These are phyloP conservation scores for Turnix velox DNA, from an alignment of 2,113 vertebrate genomes.

Conservation along the genomic window DNA sequence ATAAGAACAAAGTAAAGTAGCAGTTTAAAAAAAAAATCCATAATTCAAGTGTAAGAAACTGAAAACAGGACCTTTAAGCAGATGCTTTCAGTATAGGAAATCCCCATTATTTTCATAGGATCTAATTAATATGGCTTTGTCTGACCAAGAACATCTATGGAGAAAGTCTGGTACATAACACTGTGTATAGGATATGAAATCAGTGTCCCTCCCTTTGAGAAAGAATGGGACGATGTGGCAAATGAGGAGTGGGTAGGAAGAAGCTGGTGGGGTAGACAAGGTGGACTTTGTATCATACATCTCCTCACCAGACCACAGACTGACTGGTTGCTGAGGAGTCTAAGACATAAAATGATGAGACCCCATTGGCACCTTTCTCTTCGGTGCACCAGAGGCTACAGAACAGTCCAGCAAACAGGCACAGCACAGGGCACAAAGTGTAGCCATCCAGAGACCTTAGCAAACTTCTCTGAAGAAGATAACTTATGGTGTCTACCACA, in stretches of 20 bases:
- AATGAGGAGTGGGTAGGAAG: background rate
- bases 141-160: background rate
- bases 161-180: background rate
- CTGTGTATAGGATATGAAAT: background rate
- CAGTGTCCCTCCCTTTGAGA: background rate
- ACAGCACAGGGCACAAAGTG: background rate
- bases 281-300: background rate
- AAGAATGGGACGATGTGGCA: background rate
- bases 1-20: background rate
- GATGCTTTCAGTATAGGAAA: background rate
- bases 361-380: background rate
- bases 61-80: background rate
- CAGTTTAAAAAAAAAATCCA: background rate
- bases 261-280: background rate
- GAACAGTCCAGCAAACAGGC: background rate
- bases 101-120: background rate
- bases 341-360: fast-evolving
- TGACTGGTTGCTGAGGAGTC: background rate
- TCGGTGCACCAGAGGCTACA: background rate
- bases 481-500: background rate
- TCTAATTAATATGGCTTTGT: background rate
- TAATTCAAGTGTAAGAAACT: background rate
- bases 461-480: background rate
- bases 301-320: background rate
- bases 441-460: background rate